phyloP scores from a whole-genome alignment of 1,140 invertebrate genomes.

The Uloborus diversus region DNA sequence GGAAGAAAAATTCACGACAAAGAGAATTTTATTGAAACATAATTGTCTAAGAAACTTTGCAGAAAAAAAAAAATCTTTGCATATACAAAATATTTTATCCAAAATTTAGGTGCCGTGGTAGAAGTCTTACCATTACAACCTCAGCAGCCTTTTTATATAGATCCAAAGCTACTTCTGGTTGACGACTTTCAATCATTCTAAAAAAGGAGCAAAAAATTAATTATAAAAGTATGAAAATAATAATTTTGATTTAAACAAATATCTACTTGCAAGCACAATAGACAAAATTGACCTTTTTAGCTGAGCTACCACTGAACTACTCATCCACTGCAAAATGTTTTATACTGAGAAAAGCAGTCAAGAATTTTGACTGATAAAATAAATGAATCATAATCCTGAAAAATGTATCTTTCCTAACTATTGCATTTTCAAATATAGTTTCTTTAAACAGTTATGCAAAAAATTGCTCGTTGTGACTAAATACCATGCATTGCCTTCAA shows the following conservation, averaged over 20 bases:
- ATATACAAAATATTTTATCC: background rate
- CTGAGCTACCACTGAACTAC: too few relatives aligned
- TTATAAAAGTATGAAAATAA: background rate
- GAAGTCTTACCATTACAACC: conserved; percentile 76
- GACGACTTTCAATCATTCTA: conserved; percentile 77
- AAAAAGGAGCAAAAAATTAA: background rate
- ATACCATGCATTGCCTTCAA: too few relatives aligned
- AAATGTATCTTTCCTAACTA: too few relatives aligned
- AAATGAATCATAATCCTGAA: too few relatives aligned
- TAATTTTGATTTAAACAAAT: background rate
- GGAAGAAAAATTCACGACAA: background rate
- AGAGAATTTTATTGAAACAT: background rate
- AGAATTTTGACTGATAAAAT: too few relatives aligned
- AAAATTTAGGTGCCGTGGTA: background rate
- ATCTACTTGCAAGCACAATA: too few relatives aligned
- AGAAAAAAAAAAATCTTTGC: background rate
- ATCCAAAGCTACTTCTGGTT: conserved; percentile 81
- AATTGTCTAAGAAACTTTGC: background rate
- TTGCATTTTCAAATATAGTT: too few relatives aligned
- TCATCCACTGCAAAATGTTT: too few relatives aligned
- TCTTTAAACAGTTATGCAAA: too few relatives aligned
- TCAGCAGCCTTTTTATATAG: conserved; percentile 87
- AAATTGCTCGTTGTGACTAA: too few relatives aligned
- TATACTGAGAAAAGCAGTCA: too few relatives aligned
- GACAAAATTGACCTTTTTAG: too few relatives aligned